phyloP scores from a whole-genome alignment of 92 coral and sea anemone species.

The Parazoanthus atlanticus region DNA sequence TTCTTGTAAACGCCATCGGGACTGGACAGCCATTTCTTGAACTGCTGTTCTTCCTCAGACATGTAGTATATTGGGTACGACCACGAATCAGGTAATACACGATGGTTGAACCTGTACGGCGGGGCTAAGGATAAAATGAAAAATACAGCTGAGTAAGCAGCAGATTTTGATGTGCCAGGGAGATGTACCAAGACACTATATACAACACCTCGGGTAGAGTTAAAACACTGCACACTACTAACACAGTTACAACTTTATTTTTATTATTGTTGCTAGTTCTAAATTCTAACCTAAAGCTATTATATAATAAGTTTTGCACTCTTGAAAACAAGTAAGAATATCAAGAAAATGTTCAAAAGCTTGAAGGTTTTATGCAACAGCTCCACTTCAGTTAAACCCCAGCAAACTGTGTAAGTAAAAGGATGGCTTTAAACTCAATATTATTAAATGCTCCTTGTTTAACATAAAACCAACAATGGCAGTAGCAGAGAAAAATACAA shows the following conservation, averaged over 20 bases:
- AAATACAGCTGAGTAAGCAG: neutral
- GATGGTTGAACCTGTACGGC: slow-evolving; percentile 72
- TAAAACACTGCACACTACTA: too few species aligned
- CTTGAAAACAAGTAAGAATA: neutral
- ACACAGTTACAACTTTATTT: too few species aligned
- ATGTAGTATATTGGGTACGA: slow-evolving; percentile 72
- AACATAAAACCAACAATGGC: too few species aligned
- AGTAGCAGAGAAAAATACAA: too few species aligned
- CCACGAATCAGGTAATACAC: slow-evolving; percentile 90
- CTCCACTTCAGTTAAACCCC: too few species aligned
- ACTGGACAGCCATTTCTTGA: slow-evolving; percentile 30
- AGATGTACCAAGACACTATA: neutral
- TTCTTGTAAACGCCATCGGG: slow-evolving; percentile 57
- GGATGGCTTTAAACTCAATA: neutral
- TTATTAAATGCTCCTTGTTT: too few species aligned
- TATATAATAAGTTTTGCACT: neutral
- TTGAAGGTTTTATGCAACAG: neutral
- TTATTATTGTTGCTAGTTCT: neutral
- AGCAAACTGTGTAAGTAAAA: too few species aligned
- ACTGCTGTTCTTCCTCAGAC: slow-evolving; percentile 33
- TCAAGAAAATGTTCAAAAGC: neutral
- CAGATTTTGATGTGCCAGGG: neutral
- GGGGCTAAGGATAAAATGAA: slow-evolving; percentile 58
- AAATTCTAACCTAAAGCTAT: too few species aligned
- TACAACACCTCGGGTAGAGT: too few species aligned